Base-by-base conservation (phyloP, 1,140 invertebrate species). In the Drosophila rhopaloa region DNA sequence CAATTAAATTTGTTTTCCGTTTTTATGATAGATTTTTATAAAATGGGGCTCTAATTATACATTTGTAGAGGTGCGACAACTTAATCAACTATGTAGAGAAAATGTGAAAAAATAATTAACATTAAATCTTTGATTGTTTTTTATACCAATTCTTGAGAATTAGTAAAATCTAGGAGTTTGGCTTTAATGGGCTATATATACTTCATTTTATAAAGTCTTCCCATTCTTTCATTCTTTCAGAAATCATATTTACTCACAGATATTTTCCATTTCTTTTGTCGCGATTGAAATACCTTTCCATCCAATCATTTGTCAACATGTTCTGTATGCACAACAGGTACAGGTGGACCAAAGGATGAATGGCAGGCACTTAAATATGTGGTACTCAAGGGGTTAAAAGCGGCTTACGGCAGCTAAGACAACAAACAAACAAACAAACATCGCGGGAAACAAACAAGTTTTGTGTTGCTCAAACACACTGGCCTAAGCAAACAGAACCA, bases 351-450 rank as follows among this genome's bases (percentile, higher is more conserved):
- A 50, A 71, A 71, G 68, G 65, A 71, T 71, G 68, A 71, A 71
- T 71, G 68, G 67, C 67, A 58, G 67, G 51, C 67, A 71, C 67
- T 71, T 71, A 65, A 63, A 74, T 74, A 55, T 74, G 50, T 74
- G 57, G 70, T 58, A 62, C 58, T 74, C 70, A 74, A 63, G 57
- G 48, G 70, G 57, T 75, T 75, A 63, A 75, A 76, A 76, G 71
- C 72, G 72, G 59, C 71, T 76, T 66, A 66, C 72, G 35, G 73
- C 71, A 66, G 73, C 71, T 61, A 65, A 76, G 72, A 65, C 51
- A 76, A 66, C 71, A 75, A 76, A 57, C 59, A 76, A 71, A 59
- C 55, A 68, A 68, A 73, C 55, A 32, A 73, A 55, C 50, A 55
- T 63, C 38, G 60, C 38, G 40, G 48, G 67, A 57, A 71, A 71